Base-by-base conservation (phyloP, 2,797 vertebrate species). In the Cryptoprocta ferox region DNA sequence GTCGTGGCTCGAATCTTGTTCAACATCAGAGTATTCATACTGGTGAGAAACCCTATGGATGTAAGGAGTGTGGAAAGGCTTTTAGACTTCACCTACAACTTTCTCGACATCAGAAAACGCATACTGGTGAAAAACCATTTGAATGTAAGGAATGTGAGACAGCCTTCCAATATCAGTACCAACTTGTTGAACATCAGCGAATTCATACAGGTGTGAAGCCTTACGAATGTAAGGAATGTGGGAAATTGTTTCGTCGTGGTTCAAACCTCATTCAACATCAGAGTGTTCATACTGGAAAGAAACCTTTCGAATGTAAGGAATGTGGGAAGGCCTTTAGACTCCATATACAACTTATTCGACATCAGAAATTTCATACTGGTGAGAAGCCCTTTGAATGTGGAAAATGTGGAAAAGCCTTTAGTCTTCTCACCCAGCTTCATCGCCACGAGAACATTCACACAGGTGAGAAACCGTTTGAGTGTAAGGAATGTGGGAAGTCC, bases 361-460 rank as follows among this genome's bases (percentile, higher is more conserved):
- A 90, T 56, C 59, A 90, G 18, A 79, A 42, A 90, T n/a, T 79
- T 90, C 56, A 80, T 75, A 80, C 50, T 48, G 75, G 73, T 75
- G 73, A 48, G 73, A 75, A 75, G 42, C 73, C 73, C 28, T 75
- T 75, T 75, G 28, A 75, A 73, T 59, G 70, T 75, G 45, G 63
- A 32, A 37, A 87, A 87, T 93, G 56, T 87, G 59, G 95, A 6
- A 96, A 96, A 88, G 82, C 90, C 39, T 97, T 97, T 66, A 84
- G 91, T 19, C 71, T 95, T 48, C 89, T 90, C 53, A 70, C 82
- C 39, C 89, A 95, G n/a, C 92, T 97, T 30, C 66, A 42, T 37
- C 39, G 82, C 21, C 97, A 97, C 88, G 59, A 97, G 50, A 96
- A 53, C 19, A 91, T 79, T 87, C 94, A 75, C 45, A 75, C 42